These are phyloP conservation scores for Platycercus adscitus DNA, from an alignment of 2,113 vertebrate genomes.

Conservation along the genomic window DNA sequence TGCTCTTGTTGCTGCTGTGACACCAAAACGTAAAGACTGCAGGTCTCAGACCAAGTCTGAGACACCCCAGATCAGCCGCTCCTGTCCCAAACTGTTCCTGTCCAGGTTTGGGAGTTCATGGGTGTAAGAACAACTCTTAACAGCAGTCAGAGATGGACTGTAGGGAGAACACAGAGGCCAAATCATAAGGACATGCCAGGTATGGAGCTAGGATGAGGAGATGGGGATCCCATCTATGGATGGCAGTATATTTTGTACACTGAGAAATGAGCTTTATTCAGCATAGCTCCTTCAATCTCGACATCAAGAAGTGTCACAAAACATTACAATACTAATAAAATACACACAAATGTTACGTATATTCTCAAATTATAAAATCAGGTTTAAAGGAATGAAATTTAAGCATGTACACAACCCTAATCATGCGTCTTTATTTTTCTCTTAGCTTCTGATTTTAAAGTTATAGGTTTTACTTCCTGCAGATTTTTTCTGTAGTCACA, in stretches of 20 bases:
- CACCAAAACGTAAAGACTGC: neutral
- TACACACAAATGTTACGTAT: neutral
- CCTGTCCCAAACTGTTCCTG: neutral
- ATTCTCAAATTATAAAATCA: neutral
- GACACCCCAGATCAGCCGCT: neutral
- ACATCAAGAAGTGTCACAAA: neutral
- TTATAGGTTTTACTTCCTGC: neutral
- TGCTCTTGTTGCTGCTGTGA: neutral
- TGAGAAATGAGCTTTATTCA: neutral
- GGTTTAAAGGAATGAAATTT: neutral
- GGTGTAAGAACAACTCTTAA: neutral
- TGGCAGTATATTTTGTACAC: neutral
- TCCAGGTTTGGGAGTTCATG: neutral
- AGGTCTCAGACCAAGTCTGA: neutral
- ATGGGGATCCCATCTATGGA: neutral
- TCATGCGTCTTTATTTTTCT: neutral
- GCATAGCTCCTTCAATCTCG: neutral
- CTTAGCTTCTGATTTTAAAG: neutral
- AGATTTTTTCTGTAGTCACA: neutral
- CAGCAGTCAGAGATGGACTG: neutral
- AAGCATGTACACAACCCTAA: neutral
- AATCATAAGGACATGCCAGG: neutral
- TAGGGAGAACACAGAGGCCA: neutral
- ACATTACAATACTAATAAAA: neutral
- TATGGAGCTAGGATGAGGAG: neutral